These are phyloP conservation scores for Psittacula derbiana DNA, from an alignment of 2,797 vertebrate species.

Conservation along the genomic window DNA sequence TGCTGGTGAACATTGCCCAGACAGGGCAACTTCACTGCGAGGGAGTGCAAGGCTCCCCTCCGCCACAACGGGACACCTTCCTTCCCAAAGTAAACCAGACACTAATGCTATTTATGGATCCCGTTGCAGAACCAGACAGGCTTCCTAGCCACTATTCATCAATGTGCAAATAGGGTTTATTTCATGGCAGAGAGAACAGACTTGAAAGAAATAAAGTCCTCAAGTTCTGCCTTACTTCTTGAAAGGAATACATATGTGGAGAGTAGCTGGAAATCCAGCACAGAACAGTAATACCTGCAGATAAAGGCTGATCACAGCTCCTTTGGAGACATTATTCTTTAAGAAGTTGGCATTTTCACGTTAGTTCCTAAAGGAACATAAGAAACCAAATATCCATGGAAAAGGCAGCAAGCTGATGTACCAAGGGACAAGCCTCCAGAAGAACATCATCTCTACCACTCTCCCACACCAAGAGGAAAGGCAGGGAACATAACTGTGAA, in stretches of 20 bases:
- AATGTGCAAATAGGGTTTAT: background rate
- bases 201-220: background rate
- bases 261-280: background rate
- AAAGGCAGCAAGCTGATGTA: background rate
- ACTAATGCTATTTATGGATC: conserved; percentile 43
- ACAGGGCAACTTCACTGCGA: background rate
- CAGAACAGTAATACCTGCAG: background rate
- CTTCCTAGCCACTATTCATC: conserved; percentile 39
- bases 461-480: background rate
- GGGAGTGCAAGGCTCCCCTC: background rate
- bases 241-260: background rate
- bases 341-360: background rate
- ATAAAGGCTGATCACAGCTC: background rate
- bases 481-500: background rate
- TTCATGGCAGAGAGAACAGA: background rate
- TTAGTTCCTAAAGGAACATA: background rate
- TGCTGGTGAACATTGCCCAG: conserved; percentile 15
- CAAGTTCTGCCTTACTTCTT: background rate
- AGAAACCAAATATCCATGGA: background rate
- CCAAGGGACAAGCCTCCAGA: background rate
- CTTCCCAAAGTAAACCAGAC: conserved; percentile 31
- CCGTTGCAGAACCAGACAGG: background rate
- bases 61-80: conserved; percentile 23
- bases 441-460: background rate
- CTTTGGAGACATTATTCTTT: background rate